Base-by-base conservation (phyloP, 2,888 invertebrate genomes). In the Ectemnius continuus region DNA sequence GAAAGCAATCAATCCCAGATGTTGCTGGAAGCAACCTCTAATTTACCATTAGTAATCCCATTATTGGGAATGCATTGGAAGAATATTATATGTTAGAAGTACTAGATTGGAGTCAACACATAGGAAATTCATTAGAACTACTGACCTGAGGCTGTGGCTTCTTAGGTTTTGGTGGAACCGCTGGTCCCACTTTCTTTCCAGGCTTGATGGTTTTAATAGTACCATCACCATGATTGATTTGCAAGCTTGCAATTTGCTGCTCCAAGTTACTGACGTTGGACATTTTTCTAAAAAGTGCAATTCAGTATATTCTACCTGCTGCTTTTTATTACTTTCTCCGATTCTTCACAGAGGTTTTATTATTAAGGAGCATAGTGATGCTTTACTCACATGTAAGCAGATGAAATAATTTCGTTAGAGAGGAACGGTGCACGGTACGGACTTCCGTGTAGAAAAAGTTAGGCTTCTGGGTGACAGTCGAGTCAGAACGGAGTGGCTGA, bases 161-260 rank as follows among this genome's bases (percentile, higher is more conserved):
- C 86, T 90, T 92, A 79, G 96, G 96, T 90, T 96, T 96, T 11
- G 96, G 96, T 60, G 96, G 96, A 71, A 96, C 96, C 67, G 94
- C 95, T 77, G 96, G 96, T 78, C 95, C 96, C 76, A 95, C 92
- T 91, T 95, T 96, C 82, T 92, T 93, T 3, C 90, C 91, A 14
- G 90, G 76, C 36, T 91, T 91, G 26, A 76, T 78, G 70, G 72
- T 83, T 67, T 90, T 89, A 61, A 91, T 81, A 26, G 91, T 90
- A 14, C 88, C 86, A 74, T 91, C 92, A 18, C 80, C 83, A 78
- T 93, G 94, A 64, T 92, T 91, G 88, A 95, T 91, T 88, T 94
- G 94, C 84, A 96, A 90, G 85, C 94, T 94, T 16, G 94, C 94
- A 84, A 96, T 91, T 91, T 95, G 94, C 84, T 94, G 94, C 84